Evolutionary conservation across 2,797 vertebrate species (phyloP).

Genomic region (Ctenopoma multispine): DNA sequence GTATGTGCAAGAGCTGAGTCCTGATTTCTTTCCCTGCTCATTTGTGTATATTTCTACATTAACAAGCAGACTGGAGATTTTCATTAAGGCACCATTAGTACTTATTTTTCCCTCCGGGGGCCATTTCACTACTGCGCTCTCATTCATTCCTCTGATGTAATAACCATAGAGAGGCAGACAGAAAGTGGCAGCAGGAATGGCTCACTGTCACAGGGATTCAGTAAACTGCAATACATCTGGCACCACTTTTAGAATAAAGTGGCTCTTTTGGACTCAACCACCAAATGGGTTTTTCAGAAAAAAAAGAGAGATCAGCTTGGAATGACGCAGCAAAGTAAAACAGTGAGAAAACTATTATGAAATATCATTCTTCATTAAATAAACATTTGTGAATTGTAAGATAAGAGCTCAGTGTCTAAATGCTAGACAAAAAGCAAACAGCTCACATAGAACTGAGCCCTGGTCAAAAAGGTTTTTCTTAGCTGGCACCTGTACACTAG

Average conservation of each 20-base stretch:
- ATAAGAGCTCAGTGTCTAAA: slow-evolving; percentile 14
- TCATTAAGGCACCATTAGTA: slow-evolving; percentile 74
- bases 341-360: slow-evolving; percentile 20
- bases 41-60: slow-evolving; percentile 60
- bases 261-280: slow-evolving; percentile 20
- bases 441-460: slow-evolving; percentile 10
- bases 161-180: slow-evolving; percentile 40
- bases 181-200: slow-evolving; percentile 27
- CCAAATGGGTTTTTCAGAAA: slow-evolving; percentile 16
- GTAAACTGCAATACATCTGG: slow-evolving; percentile 22
- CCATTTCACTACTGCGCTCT: slow-evolving; percentile 25
- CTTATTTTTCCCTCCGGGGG: slow-evolving; percentile 44
- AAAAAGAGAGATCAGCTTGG: slow-evolving; percentile 10
- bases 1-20: background rate
- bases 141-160: slow-evolving; percentile 63
- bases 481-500: slow-evolving; percentile 33
- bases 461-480: slow-evolving; percentile 30
- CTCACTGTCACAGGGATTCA: slow-evolving; percentile 39
- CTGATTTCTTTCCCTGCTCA: slow-evolving; percentile 8
- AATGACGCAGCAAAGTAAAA: slow-evolving; percentile 20
- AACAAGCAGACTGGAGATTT: slow-evolving; percentile 71
- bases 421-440: slow-evolving; percentile 39
- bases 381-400: slow-evolving; percentile 24
- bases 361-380: slow-evolving; percentile 34
- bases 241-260: slow-evolving; percentile 18